Base-by-base conservation (phyloP, 1,140 invertebrate species). In the Procambarus virginalis region DNA sequence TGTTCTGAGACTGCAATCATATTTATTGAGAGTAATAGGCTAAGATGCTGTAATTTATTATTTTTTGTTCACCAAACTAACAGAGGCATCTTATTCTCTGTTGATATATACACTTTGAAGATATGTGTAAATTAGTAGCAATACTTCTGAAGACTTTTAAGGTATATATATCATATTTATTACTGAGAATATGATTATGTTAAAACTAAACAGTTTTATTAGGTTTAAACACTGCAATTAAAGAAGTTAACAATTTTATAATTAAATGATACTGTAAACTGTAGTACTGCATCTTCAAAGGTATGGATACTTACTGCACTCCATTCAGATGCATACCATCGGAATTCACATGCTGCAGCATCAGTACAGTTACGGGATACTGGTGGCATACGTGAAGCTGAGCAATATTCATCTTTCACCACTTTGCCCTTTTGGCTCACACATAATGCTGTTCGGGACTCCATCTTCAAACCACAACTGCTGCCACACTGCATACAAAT, bases 311-410 rank as follows among this genome's bases (percentile, higher is more conserved):
- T 55, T 64, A 89, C 87, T n/a, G 49, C 51, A 78, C 87, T 83
- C 87, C 87, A 89, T 17, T 89, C 87, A 34, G 87, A 89, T 12
- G 87, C 87, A 49, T 89, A 89, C 87, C 87, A 89, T 6, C 75
- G 80, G 80, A 60, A 89, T 76, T 89, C 87, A 64, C 87, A 89
- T 2, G 34, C 51, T 17, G 73, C 77, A 64, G n/a, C 58, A 10
- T 77, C 80, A 58, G 80, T 45, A 55, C 87, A 89, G 55, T 46
- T 77, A 49, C 87, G 80, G 14, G n/a, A 60, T 80, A n/a, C 45
- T 45, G 70, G 64, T 22, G 87, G 87, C 34, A n/a, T 55, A 17
- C 87, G 87, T n/a, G 80, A 2, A 12, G 70, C 34, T 6, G 79
- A 75, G 55, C 87, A 89, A 64, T 58, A 89, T 10, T 89, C 87